A percentile compares a stretch with the other conserved stretches of the same genome.
Conservation (phyloP, 1,140 invertebrate species). For the Danaus plexippus region DNA sequence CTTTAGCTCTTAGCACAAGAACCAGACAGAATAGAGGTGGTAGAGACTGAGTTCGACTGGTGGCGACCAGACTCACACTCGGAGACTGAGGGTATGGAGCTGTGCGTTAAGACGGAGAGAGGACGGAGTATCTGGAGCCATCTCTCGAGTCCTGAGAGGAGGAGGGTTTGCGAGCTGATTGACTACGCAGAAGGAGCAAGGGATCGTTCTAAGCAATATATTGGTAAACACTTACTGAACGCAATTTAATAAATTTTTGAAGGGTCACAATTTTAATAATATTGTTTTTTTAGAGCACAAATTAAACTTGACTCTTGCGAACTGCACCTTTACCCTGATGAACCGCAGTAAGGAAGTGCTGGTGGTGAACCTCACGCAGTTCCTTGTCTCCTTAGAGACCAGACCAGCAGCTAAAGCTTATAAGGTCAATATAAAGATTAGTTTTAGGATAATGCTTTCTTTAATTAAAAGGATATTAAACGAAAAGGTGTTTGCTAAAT, state of each 20-base stretch:
- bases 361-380: conserved; percentile 81
- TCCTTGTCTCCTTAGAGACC: conserved; percentile 81
- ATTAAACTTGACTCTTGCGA: conserved; percentile 84
- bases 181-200: conserved; percentile 62
- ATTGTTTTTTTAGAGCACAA: conserved; percentile 78
- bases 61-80: conserved; percentile 56
- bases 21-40: conserved; percentile 71
- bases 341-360: conserved; percentile 82
- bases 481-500: background rate
- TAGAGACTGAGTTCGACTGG: conserved; percentile 70
- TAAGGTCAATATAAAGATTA: conserved; percentile 62
- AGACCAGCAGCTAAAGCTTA: conserved; percentile 79
- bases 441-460: conserved; percentile 3
- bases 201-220: conserved; percentile 73
- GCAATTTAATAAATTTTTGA: background rate
- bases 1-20: conserved; percentile 73
- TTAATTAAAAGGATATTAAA: background rate
- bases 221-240: conserved; percentile 50
- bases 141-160: conserved; percentile 78
- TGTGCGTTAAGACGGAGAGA: conserved; percentile 68
- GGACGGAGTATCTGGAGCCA: conserved; percentile 75
- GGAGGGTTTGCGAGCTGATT: conserved; percentile 76
- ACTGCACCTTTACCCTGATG: conserved; percentile 79
- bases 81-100: conserved; percentile 44
- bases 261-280: conserved; percentile 6